Base-by-base conservation (phyloP, 2,888 invertebrate species). In the Slavum lentiscoides region DNA sequence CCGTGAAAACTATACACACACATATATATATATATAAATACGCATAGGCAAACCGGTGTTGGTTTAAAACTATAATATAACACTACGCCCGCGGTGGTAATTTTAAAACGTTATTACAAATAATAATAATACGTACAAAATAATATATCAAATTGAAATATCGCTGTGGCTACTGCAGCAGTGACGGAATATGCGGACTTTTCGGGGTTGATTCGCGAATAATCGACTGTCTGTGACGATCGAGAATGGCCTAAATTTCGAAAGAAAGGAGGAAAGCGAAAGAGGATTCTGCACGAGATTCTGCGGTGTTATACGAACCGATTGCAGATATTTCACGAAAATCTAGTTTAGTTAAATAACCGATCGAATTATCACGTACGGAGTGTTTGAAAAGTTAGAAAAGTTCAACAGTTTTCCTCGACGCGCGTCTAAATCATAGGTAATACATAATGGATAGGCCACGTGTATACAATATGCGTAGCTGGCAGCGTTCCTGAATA, bases 201-300 rank as follows among this genome's bases (percentile, higher is more conserved):
- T 74, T 67, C 66, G 37, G 11, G 21, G 39, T 74, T 58, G 49
- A 9, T 11, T 6, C 49, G 39, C 66, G 43, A 67, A 58, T 58
- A 23, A 6, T 43, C 74, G 55, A 19, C 23, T 21, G 64, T 58
- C 19, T 43, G 66, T 19, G 67, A 58, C 66, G 43, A 8, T 67
- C 43, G 43, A 2, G 43, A 43, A 6, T 43, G 67, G 19, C 67
- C 66, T 58, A 58, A 67, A 75, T 58, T 75, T 58, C 8, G 21
- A 67, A 67, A 55, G 43, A 43, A 9, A 9, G 43, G 43, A 43
- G 43, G 7, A 43, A 9, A 43, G 9, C 43, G 43, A 2, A 43
- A 2, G 43, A 9, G 9, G 7, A 43, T 43, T 9, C 43, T 9
- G 43, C 43, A 2, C 4, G 7, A 6, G 7, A 43, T 43, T 9